Conservation (phyloP, 2,888 invertebrate species). For the Cenopis cana region DNA sequence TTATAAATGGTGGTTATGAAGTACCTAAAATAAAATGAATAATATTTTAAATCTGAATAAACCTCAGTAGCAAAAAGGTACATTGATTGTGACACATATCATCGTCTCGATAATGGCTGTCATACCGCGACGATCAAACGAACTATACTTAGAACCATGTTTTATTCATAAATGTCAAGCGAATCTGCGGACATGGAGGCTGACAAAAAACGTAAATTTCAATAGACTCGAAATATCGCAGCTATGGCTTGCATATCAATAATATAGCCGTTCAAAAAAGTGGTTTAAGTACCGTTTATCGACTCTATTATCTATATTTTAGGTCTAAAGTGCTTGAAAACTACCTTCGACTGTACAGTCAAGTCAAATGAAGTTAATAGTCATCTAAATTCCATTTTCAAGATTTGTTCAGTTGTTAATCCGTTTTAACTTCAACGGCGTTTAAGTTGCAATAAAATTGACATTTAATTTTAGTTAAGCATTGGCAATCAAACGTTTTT, state of each 20-base stretch:
- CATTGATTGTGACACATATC: constrained; percentile 8
- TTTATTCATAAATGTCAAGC: constrained; percentile 39
- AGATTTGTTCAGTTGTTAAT: not conserved
- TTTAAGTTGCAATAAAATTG: not conserved
- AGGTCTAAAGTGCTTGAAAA: too few species aligned
- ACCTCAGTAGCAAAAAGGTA: not conserved
- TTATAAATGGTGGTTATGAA: too few species aligned
- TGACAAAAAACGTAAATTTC: constrained; percentile 32
- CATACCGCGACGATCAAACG: constrained; percentile 29
- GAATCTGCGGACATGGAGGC: constrained; percentile 16
- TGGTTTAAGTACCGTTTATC: too few species aligned
- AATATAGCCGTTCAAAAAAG: not conserved
- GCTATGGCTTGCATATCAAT: constrained; percentile 29
- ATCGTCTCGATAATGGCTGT: constrained; percentile 10
- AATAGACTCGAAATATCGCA: constrained; percentile 21
- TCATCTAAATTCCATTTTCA: not conserved
- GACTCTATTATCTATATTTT: too few species aligned
- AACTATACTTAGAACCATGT: constrained; percentile 36
- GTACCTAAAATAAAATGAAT: not conserved
- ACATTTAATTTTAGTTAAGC: not conserved
- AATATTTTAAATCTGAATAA: not conserved
- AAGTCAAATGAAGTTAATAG: not conserved
- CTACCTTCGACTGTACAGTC: too few species aligned
- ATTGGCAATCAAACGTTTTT: not conserved
- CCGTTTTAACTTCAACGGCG: not conserved